Base-by-base conservation (phyloP, 2,113 vertebrate species). In the Dasyprocta punctata region DNA sequence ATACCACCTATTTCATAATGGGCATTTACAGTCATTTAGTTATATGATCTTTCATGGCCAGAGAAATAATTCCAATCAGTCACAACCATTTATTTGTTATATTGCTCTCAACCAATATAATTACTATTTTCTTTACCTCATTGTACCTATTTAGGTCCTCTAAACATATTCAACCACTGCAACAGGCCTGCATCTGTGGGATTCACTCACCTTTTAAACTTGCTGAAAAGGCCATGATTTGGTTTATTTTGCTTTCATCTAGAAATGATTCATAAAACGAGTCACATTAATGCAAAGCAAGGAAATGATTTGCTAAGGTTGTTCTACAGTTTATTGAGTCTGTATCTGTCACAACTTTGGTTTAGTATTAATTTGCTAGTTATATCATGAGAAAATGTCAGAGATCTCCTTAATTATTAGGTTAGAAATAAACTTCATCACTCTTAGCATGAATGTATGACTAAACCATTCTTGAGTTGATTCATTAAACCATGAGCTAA, bases 401-500 rank as follows among this genome's bases (percentile, higher is more conserved):
- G 96, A n/a, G 33, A 73, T 73, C 8, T 28, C n/a, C 36, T 94
- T 83, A 92, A 87, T 94, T 86, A 91, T 86, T 77, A 93, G 89
- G 22, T 86, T 61, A 75, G 19, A 95, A 69, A 78, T 89, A 60
- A 89, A 95, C 33, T 86, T 11, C 69, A 41, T 96, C 86, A 69
- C 30, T 96, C 54, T 87, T 88, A 77, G 36, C 61, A 67, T 73
- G 80, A 95, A 83, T 80, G 28, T 65, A 83, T 47, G 41, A 28
- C 75, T 91, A 96, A 94, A 84, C 90, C 90, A 94, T 26, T 30
- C 49, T 96, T 33, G 33, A n/a, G 5, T 73, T 97, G 92, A 95
- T 92, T 97, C 91, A 96, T 95, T 52, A 90, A 54, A 44, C 13
- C 41, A n/a, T 88, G 94, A 97, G 49, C 30, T 86, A 88, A 93